phyloP scores from a whole-genome alignment of 1,140 invertebrate species.

The Capitella teleta region DNA sequence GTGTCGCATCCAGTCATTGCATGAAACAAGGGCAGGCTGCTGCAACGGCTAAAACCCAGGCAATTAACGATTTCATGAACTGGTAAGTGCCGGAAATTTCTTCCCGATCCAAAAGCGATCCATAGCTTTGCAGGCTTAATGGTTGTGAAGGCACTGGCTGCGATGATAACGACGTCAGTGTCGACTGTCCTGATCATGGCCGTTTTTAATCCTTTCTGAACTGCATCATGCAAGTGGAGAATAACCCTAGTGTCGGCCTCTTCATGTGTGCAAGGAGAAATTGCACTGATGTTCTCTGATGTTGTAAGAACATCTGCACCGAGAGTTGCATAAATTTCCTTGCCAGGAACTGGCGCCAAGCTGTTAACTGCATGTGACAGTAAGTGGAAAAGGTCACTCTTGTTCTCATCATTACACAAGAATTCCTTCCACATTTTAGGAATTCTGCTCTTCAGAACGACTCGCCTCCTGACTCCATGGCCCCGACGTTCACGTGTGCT shows the following conservation, averaged over 20 bases:
- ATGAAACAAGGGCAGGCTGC: neutral
- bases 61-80: neutral
- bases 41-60: neutral
- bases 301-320: neutral
- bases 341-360: neutral
- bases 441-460: neutral
- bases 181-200: neutral
- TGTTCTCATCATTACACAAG: neutral
- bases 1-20: neutral
- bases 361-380: neutral
- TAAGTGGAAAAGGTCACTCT: neutral
- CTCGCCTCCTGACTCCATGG: conserved; percentile 10
- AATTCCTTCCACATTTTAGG: conserved; percentile 4
- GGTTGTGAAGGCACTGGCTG: too few relatives aligned
- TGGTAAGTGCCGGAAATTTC: conserved; percentile 5
- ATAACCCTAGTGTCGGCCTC: neutral
- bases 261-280: neutral
- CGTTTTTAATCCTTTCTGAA: neutral
- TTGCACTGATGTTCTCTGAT: neutral
- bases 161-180: neutral
- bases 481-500: conserved; percentile 7
- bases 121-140: too few relatives aligned
- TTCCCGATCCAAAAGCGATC: conserved; percentile 17
- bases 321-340: neutral
- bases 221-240: neutral